phyloP scores from a whole-genome alignment of 2,888 invertebrate species.

The Hyles lineata region DNA sequence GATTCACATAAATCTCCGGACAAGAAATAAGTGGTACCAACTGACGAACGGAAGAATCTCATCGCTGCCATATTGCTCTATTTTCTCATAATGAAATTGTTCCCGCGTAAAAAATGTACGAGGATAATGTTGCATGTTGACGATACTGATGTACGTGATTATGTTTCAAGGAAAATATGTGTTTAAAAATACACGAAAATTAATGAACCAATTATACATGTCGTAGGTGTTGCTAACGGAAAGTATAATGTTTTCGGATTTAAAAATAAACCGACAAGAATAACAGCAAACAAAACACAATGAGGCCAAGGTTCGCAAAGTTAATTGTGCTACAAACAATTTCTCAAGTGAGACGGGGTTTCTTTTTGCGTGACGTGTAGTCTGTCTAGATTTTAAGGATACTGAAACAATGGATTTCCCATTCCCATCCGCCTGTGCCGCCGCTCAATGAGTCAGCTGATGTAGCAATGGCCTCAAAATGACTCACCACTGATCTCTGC shows the following conservation, averaged over 20 bases:
- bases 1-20: slow-evolving; percentile 22
- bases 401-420: slow-evolving; percentile 76
- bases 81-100: slow-evolving; percentile 4
- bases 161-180: slow-evolving; percentile 2
- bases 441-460: slow-evolving; percentile 78
- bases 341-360: slow-evolving; percentile 29
- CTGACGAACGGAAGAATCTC: slow-evolving; percentile 22
- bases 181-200: too few relatives aligned
- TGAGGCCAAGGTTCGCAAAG: slow-evolving; percentile 31
- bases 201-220: background rate
- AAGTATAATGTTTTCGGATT: background rate
- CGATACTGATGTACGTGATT: too few relatives aligned
- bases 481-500: slow-evolving; percentile 72
- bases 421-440: slow-evolving; percentile 62
- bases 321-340: slow-evolving; percentile 28
- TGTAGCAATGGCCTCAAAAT: slow-evolving; percentile 71
- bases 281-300: slow-evolving; percentile 29
- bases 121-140: background rate
- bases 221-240: background rate
- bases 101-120: background rate
- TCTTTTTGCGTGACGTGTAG: slow-evolving; percentile 30
- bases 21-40: slow-evolving; percentile 21
- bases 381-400: slow-evolving; percentile 50
- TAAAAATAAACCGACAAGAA: slow-evolving; percentile 23
- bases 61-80: slow-evolving; percentile 10